Evolutionary conservation across 1,140 invertebrate species (phyloP), one percentile per base, ranked within the genome.

Genomic region (Drosophila pachea): DNA sequence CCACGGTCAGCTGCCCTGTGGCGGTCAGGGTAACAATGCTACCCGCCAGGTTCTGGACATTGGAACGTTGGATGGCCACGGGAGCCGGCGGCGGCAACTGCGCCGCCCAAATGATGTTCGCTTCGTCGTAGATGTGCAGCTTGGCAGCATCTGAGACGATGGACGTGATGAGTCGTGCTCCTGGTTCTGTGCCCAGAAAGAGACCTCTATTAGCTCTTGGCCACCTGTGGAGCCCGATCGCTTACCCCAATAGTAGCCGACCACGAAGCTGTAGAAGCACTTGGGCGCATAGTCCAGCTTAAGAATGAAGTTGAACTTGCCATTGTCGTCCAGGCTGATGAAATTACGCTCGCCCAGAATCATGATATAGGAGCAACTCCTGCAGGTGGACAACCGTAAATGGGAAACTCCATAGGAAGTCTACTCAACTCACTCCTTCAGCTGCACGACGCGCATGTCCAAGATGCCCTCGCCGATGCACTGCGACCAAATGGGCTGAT

Each of bases 101-200:
- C 0, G 95, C 93, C 5, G 94, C 94, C 95, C 95, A 96, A 77
- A 92, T 93, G 16, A 96, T 90, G 31, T 91, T 92, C 14, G 92
- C 92, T 66, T 94, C 92, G 74, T 95, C 92, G 84, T 95, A 95
- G 50, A 96, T 91, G 68, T 95, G 91, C 52, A 94, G 74, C 58
- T 91, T 92, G 49, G 90, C 89, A n/a, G 92, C 91, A 78, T 94
- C 92, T 43, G 91, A 91, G 4, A 92, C 90, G 22, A 93, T 90
- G 52, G 92, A 81, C 36, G 91, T 90, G 79, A 93, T 92, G 22
- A 92, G 73, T 36, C 91, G 92, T 5, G 90, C 91, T 38, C 92
- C 90, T 12, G 91, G 91, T 76, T 91, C 91, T 92, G 52, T 1
- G 22, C 22, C 22, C 31, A 69, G 76, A 73, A 5, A 4, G 16